Percentiles rank a stretch among this genome's conserved stretches.
phyloP scores from a whole-genome alignment of 2,113 vertebrate genomes.

The Phylloscopus whistleri region DNA sequence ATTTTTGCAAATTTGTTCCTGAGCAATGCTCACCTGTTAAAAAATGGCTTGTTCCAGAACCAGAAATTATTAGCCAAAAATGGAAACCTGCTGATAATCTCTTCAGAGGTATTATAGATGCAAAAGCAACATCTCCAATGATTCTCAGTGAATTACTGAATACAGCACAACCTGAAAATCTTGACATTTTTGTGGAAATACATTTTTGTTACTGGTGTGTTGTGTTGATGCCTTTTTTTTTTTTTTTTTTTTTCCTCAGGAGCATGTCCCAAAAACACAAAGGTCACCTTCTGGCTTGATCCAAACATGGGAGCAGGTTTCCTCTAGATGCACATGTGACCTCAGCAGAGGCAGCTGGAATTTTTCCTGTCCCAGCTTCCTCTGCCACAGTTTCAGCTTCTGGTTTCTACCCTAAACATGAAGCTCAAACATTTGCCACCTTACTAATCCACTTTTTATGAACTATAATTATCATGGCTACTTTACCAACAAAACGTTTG shows the following conservation, averaged over 20 bases:
- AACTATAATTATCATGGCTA: not conserved
- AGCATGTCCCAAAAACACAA: not conserved
- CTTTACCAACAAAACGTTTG: accelerated
- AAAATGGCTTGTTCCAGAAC: not conserved
- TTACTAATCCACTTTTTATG: not conserved
- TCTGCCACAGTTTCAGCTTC: not conserved
- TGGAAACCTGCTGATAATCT: not conserved
- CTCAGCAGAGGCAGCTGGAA: not conserved
- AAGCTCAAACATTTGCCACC: not conserved
- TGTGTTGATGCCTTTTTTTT: not conserved
- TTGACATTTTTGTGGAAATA: not conserved
- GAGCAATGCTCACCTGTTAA: not conserved
- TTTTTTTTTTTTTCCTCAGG: not conserved
- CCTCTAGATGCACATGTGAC: not conserved
- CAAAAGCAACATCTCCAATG: not conserved
- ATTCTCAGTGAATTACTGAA: not conserved
- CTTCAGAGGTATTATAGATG: not conserved
- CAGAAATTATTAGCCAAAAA: not conserved
- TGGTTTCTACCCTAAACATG: not conserved
- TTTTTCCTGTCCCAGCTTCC: not conserved
- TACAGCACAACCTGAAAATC: not conserved
- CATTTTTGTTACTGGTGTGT: not conserved
- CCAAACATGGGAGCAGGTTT: accelerated
- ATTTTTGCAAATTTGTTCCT: not conserved
- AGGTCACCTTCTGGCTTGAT: not conserved